Base-by-base conservation (phyloP, 2,113 vertebrate species). In the Pleuronectes platessa region DNA sequence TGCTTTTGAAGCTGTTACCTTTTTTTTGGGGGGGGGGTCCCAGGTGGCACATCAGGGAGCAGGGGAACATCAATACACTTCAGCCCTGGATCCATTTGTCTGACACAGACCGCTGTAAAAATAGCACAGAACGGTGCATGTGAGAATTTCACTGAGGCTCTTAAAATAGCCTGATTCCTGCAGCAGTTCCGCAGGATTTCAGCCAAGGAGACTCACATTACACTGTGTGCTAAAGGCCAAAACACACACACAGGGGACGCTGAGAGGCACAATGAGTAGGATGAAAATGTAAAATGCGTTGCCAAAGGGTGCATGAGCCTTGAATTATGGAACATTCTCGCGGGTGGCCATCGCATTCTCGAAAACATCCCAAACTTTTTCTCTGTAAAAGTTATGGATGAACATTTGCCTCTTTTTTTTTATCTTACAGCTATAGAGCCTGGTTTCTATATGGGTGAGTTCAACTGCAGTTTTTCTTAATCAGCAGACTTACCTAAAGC, bases 61-160 rank as follows among this genome's bases (percentile, higher is more conserved):
- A 55, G 37, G 27, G 21, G 15, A 66, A 76, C 12, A 78, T 62
- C 65, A 60, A 58, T 73, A 67, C 4, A 51, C 53, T 58, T 49
- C 31, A 70, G 51, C 47, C 42, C 61, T 47, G 49, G 61, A 78
- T 53, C 37, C 2, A 61, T 74, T 88, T 68, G 27, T 73, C 62
- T 70, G 59, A 71, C 84, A 24, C 24, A 74, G 42, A 54, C 51
- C 37, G 26, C 27, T 18, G 26, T 64, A 64, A 51, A 82, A 76
- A 77, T 79, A 82, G 47, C 63, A 47, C 24, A 49, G 53, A 68
- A 4, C 51, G 26, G n/a, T 37, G 21, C 12, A 20, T 58, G 20
- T 21, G 59, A 78, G 53, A 37, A 49, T 73, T 74, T 79, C 20
- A 70, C 21, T 31, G 37, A 60, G 59, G 17, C 27, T 58, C 66